Evolutionary conservation across 1,140 invertebrate species (phyloP).

Genomic region (Pristionchus pacificus): DNA sequence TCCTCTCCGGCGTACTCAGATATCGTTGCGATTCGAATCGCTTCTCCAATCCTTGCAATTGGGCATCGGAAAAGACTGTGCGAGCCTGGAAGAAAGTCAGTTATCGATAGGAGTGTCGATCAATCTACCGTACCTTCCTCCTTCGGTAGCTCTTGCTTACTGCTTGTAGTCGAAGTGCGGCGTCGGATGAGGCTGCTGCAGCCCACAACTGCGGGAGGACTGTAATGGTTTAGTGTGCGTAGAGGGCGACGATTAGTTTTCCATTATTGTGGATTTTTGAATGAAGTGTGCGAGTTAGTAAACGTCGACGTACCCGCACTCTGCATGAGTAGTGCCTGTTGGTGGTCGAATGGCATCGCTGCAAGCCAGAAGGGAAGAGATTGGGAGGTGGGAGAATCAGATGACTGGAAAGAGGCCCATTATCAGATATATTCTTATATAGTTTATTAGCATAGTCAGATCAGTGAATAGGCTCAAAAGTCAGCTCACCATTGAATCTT

Average conservation of each 20-base stretch:
- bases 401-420: not conserved
- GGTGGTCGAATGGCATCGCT: not conserved
- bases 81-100: constrained; percentile 58
- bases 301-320: not conserved
- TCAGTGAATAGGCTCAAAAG: too few species aligned
- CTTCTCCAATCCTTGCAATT: constrained; percentile 84
- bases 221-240: too few species aligned
- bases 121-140: not conserved
- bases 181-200: constrained; percentile 18
- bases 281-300: not conserved
- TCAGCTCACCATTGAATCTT: too few species aligned
- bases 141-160: constrained; percentile 24
- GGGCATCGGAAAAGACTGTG: constrained; percentile 95
- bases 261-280: too few species aligned
- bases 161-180: constrained; percentile 20
- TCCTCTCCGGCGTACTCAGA: constrained; percentile 88
- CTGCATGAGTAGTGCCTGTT: not conserved
- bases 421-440: too few species aligned
- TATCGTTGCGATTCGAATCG: constrained; percentile 83
- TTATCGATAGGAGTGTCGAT: not conserved
- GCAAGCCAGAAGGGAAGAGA: not conserved
- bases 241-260: too few species aligned
- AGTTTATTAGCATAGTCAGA: too few species aligned
- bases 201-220: constrained; percentile 26
- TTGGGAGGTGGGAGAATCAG: not conserved